Evolutionary conservation across 2,797 vertebrate genomes (phyloP).

Genomic region (Vireo griseus): DNA sequence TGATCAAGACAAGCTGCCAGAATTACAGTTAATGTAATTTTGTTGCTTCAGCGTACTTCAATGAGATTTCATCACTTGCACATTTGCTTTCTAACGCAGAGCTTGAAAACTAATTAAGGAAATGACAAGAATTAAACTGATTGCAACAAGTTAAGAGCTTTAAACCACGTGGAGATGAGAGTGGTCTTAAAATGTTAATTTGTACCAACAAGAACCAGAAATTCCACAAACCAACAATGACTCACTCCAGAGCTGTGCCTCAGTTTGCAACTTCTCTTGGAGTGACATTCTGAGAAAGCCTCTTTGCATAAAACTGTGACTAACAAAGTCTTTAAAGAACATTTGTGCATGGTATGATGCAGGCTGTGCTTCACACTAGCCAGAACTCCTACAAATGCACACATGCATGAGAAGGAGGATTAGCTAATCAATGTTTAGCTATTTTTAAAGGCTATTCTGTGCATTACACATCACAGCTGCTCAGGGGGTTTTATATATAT

Average conservation of each 20-base stretch:
- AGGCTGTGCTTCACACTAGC: not conserved
- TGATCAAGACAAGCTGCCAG: constrained; percentile 4
- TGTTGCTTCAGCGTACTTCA: not conserved
- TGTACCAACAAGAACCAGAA: not conserved
- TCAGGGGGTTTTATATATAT: rapidly evolving
- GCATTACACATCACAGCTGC: not conserved
- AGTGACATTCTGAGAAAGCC: not conserved
- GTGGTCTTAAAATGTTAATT: not conserved
- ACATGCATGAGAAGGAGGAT: not conserved
- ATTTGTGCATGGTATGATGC: not conserved
- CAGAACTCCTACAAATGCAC: not conserved
- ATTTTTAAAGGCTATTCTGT: not conserved
- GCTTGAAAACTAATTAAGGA: constrained; percentile 22
- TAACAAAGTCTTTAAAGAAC: not conserved
- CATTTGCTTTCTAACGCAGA: not conserved
- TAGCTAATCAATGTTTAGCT: not conserved
- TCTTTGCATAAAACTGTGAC: not conserved
- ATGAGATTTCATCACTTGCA: not conserved
- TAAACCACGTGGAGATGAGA: not conserved
- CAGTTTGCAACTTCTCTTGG: not conserved
- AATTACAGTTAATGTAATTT: not conserved
- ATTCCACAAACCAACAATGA: not conserved
- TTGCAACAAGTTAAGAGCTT: constrained; percentile 19
- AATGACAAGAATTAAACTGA: constrained; percentile 28
- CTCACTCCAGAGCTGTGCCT: not conserved